Evolutionary conservation across 2,113 vertebrate genomes (phyloP), one percentile per base, ranked within the genome.

Genomic region (Calyptomena viridis): DNA sequence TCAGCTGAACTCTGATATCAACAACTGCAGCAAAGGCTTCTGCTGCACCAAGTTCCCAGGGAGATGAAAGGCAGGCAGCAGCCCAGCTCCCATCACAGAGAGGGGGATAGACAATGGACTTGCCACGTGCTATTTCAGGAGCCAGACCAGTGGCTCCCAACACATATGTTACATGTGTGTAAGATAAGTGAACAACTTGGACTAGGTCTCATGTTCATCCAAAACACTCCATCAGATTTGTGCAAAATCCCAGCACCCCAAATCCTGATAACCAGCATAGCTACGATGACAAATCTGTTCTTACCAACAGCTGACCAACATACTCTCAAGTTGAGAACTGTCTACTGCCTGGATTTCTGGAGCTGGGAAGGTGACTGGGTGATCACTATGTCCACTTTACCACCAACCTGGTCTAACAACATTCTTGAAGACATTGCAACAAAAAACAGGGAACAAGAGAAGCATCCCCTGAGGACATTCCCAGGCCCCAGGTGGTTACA

Each of bases 391-490:
- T 86, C 92, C 93, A 90, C 71, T 66, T 89, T 37, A 83, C 47
- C 47, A 46, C 35, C 9, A 6, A 12, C 35, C 93, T 50, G 12
- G 94, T 90, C 79, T 63, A 60, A 72, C 91, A 93, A 92, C 93
- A 97, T 96, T 97, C 91, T 88, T 95, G 64, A 81, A 84, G 73
- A 56, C 40, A 88, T 7, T 81, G 23, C 67, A 84, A 73, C 59
- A 40, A 76, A 49, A 68, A 55, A 28, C 1, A 39, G 20, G 60
- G 75, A 80, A 59, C 17, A 46, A 44, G 81, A 87, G 33, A 68
- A 62, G 20, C 28, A 46, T 47, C 8, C 46, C 39, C 66, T 28
- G 3, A 72, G 67, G 82, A 76, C n/a, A 19, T 76, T 79, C 88
- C 55, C 90, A 76, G 44, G 78, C 46, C 30, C 31, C 55, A 27